Evolutionary conservation across 2,797 vertebrate genomes (phyloP).

Genomic region (Paedocypris micromegethes): DNA sequence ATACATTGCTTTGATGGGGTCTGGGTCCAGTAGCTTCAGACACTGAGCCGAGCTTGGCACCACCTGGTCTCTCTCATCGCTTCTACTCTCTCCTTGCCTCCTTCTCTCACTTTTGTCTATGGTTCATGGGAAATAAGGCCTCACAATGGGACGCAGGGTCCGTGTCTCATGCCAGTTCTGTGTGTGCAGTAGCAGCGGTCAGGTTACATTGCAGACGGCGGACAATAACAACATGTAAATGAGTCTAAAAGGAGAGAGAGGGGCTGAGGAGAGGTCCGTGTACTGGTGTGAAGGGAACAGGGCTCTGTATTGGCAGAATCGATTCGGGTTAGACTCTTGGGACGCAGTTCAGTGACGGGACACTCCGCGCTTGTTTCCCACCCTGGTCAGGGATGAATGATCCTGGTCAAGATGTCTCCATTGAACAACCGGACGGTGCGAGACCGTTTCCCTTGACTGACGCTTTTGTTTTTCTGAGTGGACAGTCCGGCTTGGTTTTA

Average conservation of each 20-base stretch:
- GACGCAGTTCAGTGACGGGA: conserved; percentile 42
- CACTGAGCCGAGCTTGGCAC: conserved; percentile 36
- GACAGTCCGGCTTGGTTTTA: conserved; percentile 11
- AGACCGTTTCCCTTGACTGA: conserved; percentile 30
- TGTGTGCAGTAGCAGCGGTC: conserved; percentile 58
- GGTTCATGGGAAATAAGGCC: conserved; percentile 50
- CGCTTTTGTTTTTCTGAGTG: conserved; percentile 28
- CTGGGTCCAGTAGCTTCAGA: conserved; percentile 29
- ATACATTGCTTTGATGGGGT: conserved; percentile 32
- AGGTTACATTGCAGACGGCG: conserved; percentile 56
- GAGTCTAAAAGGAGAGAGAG: conserved; percentile 39
- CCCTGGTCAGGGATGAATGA: conserved; percentile 20
- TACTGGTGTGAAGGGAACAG: conserved; percentile 30
- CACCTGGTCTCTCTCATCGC: conserved; percentile 29
- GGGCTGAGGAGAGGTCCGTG: conserved; percentile 34
- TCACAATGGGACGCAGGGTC: conserved; percentile 47
- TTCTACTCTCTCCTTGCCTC: conserved; percentile 38
- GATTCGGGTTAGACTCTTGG: conserved; percentile 39
- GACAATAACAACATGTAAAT: conserved; percentile 58
- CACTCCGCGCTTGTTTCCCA: conserved; percentile 45
- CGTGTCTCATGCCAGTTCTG: conserved; percentile 55
- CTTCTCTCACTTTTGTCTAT: conserved; percentile 47
- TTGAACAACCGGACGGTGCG: conserved; percentile 33
- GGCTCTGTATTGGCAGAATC: conserved; percentile 44
- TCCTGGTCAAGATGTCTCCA: conserved; percentile 37